Evolutionary conservation across 2,113 vertebrate species (phyloP), one percentile per base, ranked within the genome.

Genomic region (Erinaceus europaeus): DNA sequence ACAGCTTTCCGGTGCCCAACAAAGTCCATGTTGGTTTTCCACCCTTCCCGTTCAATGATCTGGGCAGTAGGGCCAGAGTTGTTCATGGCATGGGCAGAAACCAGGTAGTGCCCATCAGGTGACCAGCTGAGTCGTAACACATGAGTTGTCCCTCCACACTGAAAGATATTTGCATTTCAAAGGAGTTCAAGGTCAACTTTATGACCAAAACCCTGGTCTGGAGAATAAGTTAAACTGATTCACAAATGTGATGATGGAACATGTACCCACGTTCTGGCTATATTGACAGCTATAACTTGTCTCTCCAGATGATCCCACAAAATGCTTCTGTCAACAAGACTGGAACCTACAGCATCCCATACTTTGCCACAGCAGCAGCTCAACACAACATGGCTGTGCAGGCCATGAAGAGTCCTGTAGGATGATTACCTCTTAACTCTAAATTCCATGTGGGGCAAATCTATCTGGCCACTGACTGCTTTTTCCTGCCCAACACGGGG

Each of bases 1-100:
- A 99, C 99, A 0, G 99, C 99, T 95, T 99, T 99, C 34, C 99
- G 97, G 91, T 99, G 99, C 29, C 99, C 99, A 67, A 99, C 99
- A 62, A 99, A 99, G 96, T 99, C 99, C 99, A 99, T 99, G 94
- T 99, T 99, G 64, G 99, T 99, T 92, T 98, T 99, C 99, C 99
- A 99, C 91, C 99, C 99, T 75, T 99, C 99, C 10, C 99, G 95
- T 93, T 99, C 99, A 14, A 99, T 99, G 93, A 99, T 99, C 97
- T 99, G 99, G 42, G 99, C 99, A 0, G 99, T 99, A 71, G 99
- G 99, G 17, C 99, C 99, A 0, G 99, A 99, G 96, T 99, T 99
- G 96, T 99, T 99, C 99, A 99, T 99, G 89, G 99, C 99, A 29
- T 99, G 99, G 84, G 99, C 99, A 34, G 99, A 99, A 23, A 99